Base-by-base conservation (phyloP, 2,888 invertebrate genomes). In the Nephrotoma appendiculata region DNA sequence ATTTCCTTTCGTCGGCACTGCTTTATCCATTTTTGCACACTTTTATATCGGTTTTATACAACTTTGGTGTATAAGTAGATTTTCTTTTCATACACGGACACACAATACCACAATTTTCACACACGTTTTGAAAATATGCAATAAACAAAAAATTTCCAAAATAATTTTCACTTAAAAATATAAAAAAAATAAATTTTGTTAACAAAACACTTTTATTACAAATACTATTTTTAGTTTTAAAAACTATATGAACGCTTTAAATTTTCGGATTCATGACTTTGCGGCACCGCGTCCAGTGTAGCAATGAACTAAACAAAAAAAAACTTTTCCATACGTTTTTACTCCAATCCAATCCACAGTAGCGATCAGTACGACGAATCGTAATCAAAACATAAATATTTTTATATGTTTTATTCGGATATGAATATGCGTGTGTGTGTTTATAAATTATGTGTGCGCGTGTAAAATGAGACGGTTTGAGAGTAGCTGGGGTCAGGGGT, bases 1-100 rank as follows among this genome's bases (percentile, higher is more conserved):
- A 90, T 93, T 94, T 90, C 94, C 94, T 89, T 90, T 93, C 0
- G 93, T 93, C 48, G 93, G 93, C 88, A 93, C 93, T 89, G 93
- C 93, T 91, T 94, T 93, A 88, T 89, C 90, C 52, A 86, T 87
- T 86, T 87, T 86, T 19, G 45, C 41, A 41, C 85, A 85, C 85
- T n/a, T 42, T 42, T 15, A 2, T 0, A n/a, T 57, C 57, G 11
- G 15, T 43, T 43, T 43, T 11, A n/a, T 85, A 85, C 15, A 15
- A 84, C 42, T 41, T 41, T 84, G 9, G n/a, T 41, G n/a, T 11
- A 41, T 41, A 9, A n/a, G 52, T 11, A 57, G 41, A 85, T 43
- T 85, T 71, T 71, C 9, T 48, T 48, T 48, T 48, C 31, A 9
- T 57, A 71, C 31, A 71, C 71, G 11, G 31, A 19, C 52, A 57